phyloP scores from a whole-genome alignment of 1,140 invertebrate species.

The Heterodera schachtii region DNA sequence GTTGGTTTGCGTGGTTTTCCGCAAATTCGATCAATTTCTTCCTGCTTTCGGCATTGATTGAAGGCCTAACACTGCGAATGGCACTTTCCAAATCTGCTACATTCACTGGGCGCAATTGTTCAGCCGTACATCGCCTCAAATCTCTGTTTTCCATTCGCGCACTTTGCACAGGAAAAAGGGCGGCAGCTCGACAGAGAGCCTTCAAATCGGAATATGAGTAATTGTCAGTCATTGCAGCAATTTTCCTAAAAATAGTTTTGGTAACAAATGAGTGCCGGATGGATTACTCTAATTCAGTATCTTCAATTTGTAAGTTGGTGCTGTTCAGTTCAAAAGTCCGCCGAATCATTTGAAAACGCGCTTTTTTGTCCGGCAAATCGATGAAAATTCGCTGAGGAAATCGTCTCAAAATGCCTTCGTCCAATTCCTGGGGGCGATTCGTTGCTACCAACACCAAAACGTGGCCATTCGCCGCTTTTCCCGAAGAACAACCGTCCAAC shows the following conservation, averaged over 20 bases:
- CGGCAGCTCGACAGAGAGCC: conserved; percentile 57
- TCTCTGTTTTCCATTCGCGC: conserved; percentile 18
- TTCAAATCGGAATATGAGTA: conserved; percentile 61
- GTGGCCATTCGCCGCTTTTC: conserved; percentile 77
- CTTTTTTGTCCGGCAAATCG: conserved; percentile 79
- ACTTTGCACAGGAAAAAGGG: conserved; percentile 54
- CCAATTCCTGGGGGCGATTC: conserved; percentile 89
- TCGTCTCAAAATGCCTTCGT: conserved; percentile 81
- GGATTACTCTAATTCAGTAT: conserved; percentile 42
- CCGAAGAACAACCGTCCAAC: conserved; percentile 76
- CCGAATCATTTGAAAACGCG: conserved; percentile 77
- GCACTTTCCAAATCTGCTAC: conserved; percentile 37
- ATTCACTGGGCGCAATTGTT: conserved; percentile 48
- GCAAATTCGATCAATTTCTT: conserved; percentile 53
- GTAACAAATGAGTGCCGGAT: conserved; percentile 4
- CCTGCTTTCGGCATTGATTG: conserved; percentile 49
- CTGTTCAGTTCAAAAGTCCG: conserved; percentile 76
- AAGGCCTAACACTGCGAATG: conserved; percentile 47
- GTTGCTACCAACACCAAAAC: conserved; percentile 95
- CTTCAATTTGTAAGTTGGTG: conserved; percentile 67
- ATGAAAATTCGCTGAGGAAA: conserved; percentile 87
- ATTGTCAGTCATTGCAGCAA: conserved; percentile 45
- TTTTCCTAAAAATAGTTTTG: conserved; percentile 37
- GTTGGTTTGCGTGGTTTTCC: conserved; percentile 14
- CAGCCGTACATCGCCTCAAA: conserved; percentile 30